Conservation (phyloP, 2,797 vertebrate genomes). For the Microctenopoma lineatum region DNA sequence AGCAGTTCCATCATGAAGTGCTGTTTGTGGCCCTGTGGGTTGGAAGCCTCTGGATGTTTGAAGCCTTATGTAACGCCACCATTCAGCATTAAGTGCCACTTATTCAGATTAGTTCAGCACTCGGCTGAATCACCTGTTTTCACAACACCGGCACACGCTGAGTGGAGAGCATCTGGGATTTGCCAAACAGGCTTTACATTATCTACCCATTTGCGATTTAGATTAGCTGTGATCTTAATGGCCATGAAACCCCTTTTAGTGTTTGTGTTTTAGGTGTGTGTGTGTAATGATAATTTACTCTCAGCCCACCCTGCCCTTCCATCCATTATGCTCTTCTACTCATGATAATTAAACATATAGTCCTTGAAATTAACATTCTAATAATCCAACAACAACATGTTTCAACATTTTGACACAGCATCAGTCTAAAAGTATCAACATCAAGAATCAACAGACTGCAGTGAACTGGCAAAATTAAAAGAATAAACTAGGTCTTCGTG, state of each 20-base stretch:
- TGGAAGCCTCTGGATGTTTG: constrained; percentile 59
- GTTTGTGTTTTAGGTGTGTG: constrained; percentile 14
- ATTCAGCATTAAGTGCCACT: constrained; percentile 82
- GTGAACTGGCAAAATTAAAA: too few species aligned
- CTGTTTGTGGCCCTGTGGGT: constrained; percentile 53
- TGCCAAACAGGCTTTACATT: constrained; percentile 51
- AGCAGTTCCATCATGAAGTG: constrained; percentile 40
- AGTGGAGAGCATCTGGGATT: constrained; percentile 48
- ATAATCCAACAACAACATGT: neutral
- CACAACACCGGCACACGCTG: constrained; percentile 50
- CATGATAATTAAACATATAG: neutral
- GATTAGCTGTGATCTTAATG: constrained; percentile 47
- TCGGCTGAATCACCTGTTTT: constrained; percentile 76
- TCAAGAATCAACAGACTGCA: neutral
- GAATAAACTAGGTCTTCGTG: neutral
- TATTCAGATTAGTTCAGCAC: constrained; percentile 76
- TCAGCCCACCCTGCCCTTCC: too few species aligned
- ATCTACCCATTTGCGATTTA: constrained; percentile 48
- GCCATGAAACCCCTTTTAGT: constrained; percentile 28
- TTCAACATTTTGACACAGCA: neutral
- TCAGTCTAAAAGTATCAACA: neutral
- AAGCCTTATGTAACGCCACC: constrained; percentile 74
- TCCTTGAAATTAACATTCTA: neutral
- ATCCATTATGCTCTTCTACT: neutral
- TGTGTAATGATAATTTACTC: constrained; percentile 19